Conservation (phyloP, 2,888 invertebrate genomes). For the Rhorus exstirpatorius region DNA sequence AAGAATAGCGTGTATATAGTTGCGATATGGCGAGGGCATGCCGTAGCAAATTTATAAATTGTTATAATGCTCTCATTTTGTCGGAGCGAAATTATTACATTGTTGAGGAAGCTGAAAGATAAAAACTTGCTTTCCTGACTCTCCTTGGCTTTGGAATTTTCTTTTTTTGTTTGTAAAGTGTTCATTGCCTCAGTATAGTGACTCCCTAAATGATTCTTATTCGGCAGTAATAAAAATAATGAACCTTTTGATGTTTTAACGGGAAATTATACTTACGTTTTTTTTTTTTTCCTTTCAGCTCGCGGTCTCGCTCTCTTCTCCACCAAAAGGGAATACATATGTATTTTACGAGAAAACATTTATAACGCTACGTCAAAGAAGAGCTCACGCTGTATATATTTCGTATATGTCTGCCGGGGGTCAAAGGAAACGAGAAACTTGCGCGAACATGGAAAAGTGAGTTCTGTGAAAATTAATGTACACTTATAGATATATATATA, state of each 20-base stretch:
- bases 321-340: neutral
- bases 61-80: no score
- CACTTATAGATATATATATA: neutral
- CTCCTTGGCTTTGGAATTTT: neutral
- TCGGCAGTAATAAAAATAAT: neutral
- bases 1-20: no score
- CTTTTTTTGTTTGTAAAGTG: neutral
- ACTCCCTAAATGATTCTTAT: constrained; percentile 11
- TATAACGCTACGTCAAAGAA: neutral
- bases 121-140: neutral
- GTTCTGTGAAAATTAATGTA: neutral
- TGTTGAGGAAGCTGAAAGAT: neutral
- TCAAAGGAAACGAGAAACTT: constrained; percentile 49
- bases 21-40: no score
- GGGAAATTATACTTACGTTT: neutral
- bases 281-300: neutral
- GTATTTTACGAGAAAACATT: neutral
- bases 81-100: neutral
- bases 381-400: neutral
- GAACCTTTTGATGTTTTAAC: constrained; percentile 5
- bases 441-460: constrained; percentile 30
- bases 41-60: no score
- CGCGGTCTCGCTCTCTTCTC: no score
- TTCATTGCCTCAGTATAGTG: neutral
- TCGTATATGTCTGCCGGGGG: neutral